Conservation (phyloP, 2,113 vertebrate species). For the Odobenus rosmarus region DNA sequence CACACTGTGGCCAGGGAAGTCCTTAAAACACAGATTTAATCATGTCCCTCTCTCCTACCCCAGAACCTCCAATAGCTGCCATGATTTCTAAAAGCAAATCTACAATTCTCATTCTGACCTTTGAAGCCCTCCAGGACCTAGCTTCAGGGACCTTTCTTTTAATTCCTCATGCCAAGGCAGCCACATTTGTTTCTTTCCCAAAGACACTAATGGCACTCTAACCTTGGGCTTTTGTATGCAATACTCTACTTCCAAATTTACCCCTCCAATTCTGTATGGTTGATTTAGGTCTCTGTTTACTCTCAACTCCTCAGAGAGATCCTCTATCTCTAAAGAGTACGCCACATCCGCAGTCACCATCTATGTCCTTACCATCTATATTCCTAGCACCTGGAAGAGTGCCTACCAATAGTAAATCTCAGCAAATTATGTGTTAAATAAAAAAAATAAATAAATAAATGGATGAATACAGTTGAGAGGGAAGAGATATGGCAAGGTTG, state of each 20-base stretch:
- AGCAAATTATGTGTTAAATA: neutral
- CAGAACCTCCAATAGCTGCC: neutral
- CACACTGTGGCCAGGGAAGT: neutral
- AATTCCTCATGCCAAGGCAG: neutral
- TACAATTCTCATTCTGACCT: neutral
- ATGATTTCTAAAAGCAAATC: neutral
- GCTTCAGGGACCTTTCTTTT: neutral
- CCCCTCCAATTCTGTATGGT: neutral
- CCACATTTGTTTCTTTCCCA: neutral
- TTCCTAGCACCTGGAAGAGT: neutral
- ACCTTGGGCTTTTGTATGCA: neutral
- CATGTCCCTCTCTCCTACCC: accelerated
- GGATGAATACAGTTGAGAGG: neutral
- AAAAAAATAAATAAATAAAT: neutral
- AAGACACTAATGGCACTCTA: neutral
- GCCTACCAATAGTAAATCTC: neutral
- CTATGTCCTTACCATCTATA: neutral
- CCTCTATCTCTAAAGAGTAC: neutral
- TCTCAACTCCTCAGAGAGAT: neutral
- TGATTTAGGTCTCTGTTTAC: neutral
- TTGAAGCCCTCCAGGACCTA: neutral
- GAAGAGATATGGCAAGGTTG: neutral
- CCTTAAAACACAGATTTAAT: neutral
- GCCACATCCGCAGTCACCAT: neutral
- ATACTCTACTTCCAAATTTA: neutral